phyloP scores from a whole-genome alignment of 2,113 vertebrate species.

The Meles meles region DNA sequence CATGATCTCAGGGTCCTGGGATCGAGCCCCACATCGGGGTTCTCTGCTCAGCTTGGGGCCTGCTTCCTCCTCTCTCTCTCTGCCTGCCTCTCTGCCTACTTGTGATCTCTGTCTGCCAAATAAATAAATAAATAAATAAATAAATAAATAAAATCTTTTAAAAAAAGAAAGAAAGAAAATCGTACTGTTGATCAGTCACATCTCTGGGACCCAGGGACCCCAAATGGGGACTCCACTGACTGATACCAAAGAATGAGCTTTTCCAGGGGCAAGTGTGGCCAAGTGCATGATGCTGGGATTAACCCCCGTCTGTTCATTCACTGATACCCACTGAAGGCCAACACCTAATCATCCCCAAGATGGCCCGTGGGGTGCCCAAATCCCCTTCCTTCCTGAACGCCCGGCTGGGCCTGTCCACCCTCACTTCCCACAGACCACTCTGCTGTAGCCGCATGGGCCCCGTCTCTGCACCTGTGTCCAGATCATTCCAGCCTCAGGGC shows the following conservation, averaged over 20 bases:
- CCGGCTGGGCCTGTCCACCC: not conserved
- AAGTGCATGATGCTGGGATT: not conserved
- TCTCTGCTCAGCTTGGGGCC: too few relatives aligned
- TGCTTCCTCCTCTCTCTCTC: too few relatives aligned
- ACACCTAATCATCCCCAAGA: accelerated
- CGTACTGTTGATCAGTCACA: not conserved
- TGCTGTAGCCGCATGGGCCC: not conserved
- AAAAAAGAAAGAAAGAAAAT: too few relatives aligned
- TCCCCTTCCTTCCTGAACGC: not conserved
- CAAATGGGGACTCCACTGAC: not conserved
- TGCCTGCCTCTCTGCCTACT: too few relatives aligned
- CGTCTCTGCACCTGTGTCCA: accelerated
- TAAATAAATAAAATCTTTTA: too few relatives aligned
- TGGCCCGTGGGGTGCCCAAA: not conserved
- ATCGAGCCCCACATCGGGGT: too few relatives aligned
- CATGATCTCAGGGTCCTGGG: too few relatives aligned
- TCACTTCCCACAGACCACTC: not conserved
- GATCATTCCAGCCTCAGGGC: not conserved
- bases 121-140: too few relatives aligned
- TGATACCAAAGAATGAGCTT: not conserved
- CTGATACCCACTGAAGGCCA: not conserved
- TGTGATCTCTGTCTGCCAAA: too few relatives aligned
- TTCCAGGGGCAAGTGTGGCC: not conserved
- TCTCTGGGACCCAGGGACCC: not conserved
- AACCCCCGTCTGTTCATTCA: not conserved